These are phyloP conservation scores for Perithous albicinctus DNA, from an alignment of 2,888 invertebrate genomes.

Conservation along the genomic window DNA sequence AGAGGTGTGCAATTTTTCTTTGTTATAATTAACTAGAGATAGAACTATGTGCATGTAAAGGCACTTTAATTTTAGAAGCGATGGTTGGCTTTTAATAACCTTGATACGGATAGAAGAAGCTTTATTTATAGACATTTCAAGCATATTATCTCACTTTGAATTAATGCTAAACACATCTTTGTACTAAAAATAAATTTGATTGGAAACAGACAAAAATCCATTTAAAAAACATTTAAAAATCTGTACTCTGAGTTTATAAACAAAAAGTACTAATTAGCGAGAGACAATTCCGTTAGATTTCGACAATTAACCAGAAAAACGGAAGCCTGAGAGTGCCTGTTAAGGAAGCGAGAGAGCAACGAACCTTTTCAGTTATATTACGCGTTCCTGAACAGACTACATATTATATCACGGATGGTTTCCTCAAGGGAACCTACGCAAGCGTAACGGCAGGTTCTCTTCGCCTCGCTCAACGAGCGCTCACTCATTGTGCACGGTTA, in stretches of 20 bases:
- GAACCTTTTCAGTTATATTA: slow-evolving; percentile 33
- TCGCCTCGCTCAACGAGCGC: slow-evolving; percentile 5
- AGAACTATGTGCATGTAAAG: too few relatives aligned
- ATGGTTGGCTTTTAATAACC: too few relatives aligned
- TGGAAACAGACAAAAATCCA: too few relatives aligned
- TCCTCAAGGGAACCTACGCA: slow-evolving; percentile 36
- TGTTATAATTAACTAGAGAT: too few relatives aligned
- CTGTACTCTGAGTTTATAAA: not conserved
- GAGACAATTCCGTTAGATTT: slow-evolving; percentile 48
- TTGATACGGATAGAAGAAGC: too few relatives aligned
- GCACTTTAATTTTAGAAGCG: too few relatives aligned
- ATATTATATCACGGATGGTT: slow-evolving; percentile 33
- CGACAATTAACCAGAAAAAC: slow-evolving; percentile 51
- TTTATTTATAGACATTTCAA: too few relatives aligned
- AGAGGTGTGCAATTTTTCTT: too few relatives aligned
- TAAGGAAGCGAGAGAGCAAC: slow-evolving; percentile 39
- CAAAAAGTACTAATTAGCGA: not conserved
- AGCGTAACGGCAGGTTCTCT: slow-evolving; percentile 11
- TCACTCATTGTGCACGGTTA: not conserved
- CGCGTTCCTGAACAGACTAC: slow-evolving; percentile 4
- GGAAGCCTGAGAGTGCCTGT: slow-evolving; percentile 46
- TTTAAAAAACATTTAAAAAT: too few relatives aligned
- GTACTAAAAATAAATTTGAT: not conserved
- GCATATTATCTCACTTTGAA: too few relatives aligned
- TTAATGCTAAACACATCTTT: too few relatives aligned